Percentiles rank a stretch among this genome's conserved stretches.
These are phyloP conservation scores for Netelia virgata DNA, from an alignment of 2,888 invertebrate genomes.

Conservation along the genomic window DNA sequence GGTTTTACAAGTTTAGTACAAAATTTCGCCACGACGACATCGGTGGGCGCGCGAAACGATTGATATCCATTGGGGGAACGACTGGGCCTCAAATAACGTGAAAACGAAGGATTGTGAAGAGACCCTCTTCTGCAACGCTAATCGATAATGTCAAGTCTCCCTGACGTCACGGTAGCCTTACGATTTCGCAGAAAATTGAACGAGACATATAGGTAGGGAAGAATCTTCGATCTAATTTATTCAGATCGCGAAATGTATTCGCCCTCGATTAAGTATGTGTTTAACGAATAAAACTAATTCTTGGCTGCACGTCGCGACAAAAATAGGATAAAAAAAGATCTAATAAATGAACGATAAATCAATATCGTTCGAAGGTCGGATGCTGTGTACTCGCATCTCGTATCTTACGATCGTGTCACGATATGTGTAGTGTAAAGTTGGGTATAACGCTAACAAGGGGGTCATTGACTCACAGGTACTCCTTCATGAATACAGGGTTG, in stretches of 20 bases:
- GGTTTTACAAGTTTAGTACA: too few species aligned
- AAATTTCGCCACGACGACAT: too few species aligned
- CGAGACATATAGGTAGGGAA: not conserved
- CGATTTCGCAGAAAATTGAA: constrained; percentile 38
- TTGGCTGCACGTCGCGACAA: not conserved
- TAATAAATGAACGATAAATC: constrained; percentile 4
- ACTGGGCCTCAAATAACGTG: not conserved
- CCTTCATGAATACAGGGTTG: constrained; percentile 56
- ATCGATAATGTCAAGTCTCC: constrained; percentile 61
- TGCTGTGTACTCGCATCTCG: not conserved
- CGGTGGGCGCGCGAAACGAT: too few species aligned
- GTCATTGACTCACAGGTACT: constrained; percentile 67
- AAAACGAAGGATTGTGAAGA: constrained; percentile 25
- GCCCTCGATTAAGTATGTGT: not conserved
- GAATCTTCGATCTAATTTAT: not conserved
- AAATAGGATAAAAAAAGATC: not conserved
- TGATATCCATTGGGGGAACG: not conserved
- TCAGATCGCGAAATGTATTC: not conserved
- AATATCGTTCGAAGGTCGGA: not conserved
- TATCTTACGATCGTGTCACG: not conserved
- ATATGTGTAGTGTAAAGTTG: constrained; percentile 2
- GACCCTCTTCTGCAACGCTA: constrained; percentile 58
- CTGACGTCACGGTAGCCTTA: constrained; percentile 58
- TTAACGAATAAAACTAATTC: not conserved
- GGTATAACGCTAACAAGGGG: constrained; percentile 44